A percentile compares a stretch with the other conserved stretches of the same genome.
These are phyloP conservation scores for Meloe dianella DNA, from an alignment of 2,888 invertebrate species.

Conservation along the genomic window DNA sequence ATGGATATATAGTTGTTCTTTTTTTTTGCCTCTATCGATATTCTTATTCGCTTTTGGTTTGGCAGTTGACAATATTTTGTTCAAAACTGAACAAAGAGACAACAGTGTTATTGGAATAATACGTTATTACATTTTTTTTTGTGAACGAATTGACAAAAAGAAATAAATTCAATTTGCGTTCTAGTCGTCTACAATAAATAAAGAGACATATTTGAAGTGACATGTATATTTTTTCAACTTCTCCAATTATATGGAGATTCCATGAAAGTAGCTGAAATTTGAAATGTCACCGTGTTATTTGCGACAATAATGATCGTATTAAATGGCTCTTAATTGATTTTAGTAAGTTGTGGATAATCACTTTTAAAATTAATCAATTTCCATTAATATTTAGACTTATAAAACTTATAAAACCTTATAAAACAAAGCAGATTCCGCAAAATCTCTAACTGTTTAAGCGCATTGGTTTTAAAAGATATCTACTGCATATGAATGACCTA, in stretches of 20 bases:
- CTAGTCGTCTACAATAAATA: not conserved
- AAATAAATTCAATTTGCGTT: not conserved
- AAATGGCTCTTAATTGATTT: not conserved
- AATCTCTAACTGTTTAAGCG: not conserved
- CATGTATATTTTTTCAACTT: no score
- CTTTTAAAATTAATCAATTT: not conserved
- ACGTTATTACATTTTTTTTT: not conserved
- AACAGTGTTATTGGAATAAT: not conserved
- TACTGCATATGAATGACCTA: no score
- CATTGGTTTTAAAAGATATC: not conserved
- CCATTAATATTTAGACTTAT: not conserved
- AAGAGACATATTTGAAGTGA: not conserved
- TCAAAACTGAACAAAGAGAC: not conserved
- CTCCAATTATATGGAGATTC: no score
- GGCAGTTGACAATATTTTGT: not conserved
- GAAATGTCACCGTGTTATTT: no score
- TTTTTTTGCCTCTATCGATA: not conserved
- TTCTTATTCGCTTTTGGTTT: not conserved
- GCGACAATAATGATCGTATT: no score
- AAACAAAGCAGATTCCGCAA: not conserved
- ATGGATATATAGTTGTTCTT: not conserved
- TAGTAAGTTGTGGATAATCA: not conserved
- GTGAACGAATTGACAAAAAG: not conserved
- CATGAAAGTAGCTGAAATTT: no score
- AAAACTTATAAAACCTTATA: not conserved